Evolutionary conservation across 2,797 vertebrate genomes (phyloP).

Genomic region (Ptychadena robeensis): DNA sequence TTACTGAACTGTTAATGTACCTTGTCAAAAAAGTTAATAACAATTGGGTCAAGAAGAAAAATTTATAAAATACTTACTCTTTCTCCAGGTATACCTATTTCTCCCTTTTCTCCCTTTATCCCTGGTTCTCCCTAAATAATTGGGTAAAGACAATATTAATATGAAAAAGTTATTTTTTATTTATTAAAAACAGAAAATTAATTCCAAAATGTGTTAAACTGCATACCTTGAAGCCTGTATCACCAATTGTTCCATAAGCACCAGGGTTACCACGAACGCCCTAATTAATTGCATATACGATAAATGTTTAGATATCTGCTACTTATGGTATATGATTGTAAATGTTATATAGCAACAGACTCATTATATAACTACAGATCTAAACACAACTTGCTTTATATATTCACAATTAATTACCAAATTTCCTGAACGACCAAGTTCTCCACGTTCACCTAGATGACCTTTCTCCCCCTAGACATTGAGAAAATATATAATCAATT

Average conservation of each 20-base stretch:
- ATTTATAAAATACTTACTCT: slow-evolving; percentile 65
- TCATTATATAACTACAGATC: too few relatives aligned
- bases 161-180: not conserved
- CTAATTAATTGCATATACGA: slow-evolving; percentile 63
- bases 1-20: too few relatives aligned
- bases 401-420: slow-evolving; percentile 68
- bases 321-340: not conserved
- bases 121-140: slow-evolving; percentile 72
- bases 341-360: too few relatives aligned
- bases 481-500: not conserved
- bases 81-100: slow-evolving; percentile 72
- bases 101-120: slow-evolving; percentile 78
- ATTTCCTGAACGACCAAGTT: slow-evolving; percentile 73
- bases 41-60: too few relatives aligned
- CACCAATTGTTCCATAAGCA: slow-evolving; percentile 73
- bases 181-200: not conserved
- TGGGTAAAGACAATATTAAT: not conserved
- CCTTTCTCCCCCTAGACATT: slow-evolving; percentile 74
- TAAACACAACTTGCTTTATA: too few relatives aligned
- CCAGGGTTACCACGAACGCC: slow-evolving; percentile 72
- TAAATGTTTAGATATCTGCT: not conserved
- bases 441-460: slow-evolving; percentile 74
- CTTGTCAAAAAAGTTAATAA: too few relatives aligned
- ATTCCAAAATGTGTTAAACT: not conserved
- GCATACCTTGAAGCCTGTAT: slow-evolving; percentile 73